A percentile compares a stretch with the other conserved stretches of the same genome.
phyloP scores from a whole-genome alignment of 2,113 vertebrate species.

The Capreolus pygargus region DNA sequence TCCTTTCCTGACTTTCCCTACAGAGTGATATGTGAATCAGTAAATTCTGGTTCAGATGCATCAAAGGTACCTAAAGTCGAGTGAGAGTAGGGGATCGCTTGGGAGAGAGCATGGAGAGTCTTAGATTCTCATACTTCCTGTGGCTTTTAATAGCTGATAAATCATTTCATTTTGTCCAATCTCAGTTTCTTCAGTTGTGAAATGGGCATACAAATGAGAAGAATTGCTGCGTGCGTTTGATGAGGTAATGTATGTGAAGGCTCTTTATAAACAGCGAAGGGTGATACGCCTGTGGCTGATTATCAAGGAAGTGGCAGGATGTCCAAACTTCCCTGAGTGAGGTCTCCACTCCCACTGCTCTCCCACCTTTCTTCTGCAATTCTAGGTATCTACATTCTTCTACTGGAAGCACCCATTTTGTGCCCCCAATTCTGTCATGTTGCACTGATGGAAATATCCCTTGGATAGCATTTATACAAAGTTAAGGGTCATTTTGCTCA shows the following conservation, averaged over 20 bases:
- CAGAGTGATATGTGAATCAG: background rate
- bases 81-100: background rate
- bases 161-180: background rate
- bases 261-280: background rate
- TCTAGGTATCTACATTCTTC: background rate
- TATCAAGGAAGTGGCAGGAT: background rate
- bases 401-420: background rate
- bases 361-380: background rate
- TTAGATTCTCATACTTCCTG: background rate
- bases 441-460: background rate
- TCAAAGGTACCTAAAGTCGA: background rate
- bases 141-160: background rate
- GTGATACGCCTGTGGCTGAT: background rate
- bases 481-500: slow-evolving; percentile 37
- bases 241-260: background rate
- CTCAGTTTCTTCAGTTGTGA: background rate
- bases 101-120: background rate
- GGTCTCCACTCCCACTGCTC: background rate
- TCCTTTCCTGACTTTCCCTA: background rate
- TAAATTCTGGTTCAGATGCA: background rate
- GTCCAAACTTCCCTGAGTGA: background rate
- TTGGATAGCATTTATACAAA: background rate
- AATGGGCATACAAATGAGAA: background rate
- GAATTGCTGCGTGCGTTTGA: background rate
- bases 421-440: background rate